Base-by-base conservation (phyloP, 2,888 invertebrate species). In the Mesorhabditis belari region DNA sequence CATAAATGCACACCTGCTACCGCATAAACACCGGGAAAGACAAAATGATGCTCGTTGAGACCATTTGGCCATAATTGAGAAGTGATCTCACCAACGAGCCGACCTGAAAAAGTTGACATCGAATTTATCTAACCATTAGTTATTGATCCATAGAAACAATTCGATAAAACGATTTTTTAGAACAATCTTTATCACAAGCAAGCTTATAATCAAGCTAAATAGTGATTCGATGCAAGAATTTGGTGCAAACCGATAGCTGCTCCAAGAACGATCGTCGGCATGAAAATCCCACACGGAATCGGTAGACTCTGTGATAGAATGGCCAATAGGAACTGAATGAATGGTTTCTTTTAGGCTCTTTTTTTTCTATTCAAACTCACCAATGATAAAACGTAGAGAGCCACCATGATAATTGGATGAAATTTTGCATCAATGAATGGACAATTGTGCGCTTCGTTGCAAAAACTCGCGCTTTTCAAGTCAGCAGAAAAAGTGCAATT, bases 211-310 rank as follows among this genome's bases (percentile, higher is more conserved):
- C n/a, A n/a, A n/a, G n/a, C n/a, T n/a, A n/a, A n/a, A n/a, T n/a
- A n/a, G n/a, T n/a, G n/a, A n/a, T n/a, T n/a, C n/a, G n/a, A n/a
- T n/a, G n/a, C n/a, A n/a, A n/a, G n/a, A n/a, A n/a, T n/a, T n/a
- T n/a, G n/a, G n/a, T n/a, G n/a, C n/a, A n/a, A 85, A 1, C 98
- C 98, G 50, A 96, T 85, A 0, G 91, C 90, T 4, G 96, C 96
- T 50, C 85, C 79, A 81, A 95, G 91, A 84, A 94, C 93, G 83
- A 96, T 94, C 0, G 94, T 91, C 0, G 95, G 96, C 80, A 95
- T 94, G 84, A 96, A 95, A 73, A 92, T 90, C 49, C 96, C 96
- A 21, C 92, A 91, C 1, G 98, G 96, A 4, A 98, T 92, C 0
- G 98, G 96, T 61, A 98, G 87, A 0, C 96, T 96, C 58, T 92